These are phyloP conservation scores for Cynocephalus volans DNA, from an alignment of 2,113 vertebrate genomes.

Conservation along the genomic window DNA sequence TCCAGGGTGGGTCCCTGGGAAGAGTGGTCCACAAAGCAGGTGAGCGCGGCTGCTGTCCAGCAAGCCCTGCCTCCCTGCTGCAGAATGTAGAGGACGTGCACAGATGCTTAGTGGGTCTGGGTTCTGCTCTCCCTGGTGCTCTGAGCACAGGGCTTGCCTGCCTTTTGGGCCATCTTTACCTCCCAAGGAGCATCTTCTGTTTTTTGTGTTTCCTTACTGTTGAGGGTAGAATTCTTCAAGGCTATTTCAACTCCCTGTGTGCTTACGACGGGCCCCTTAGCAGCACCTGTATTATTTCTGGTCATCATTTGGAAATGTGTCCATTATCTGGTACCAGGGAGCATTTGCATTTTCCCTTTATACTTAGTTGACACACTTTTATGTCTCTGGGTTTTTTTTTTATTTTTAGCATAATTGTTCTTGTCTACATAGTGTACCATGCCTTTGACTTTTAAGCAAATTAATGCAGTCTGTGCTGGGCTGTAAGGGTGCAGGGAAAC, in stretches of 20 bases:
- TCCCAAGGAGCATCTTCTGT: background rate
- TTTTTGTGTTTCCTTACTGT: background rate
- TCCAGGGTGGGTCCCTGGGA: background rate
- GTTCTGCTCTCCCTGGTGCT: background rate
- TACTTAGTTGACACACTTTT: background rate
- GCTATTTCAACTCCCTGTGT: background rate
- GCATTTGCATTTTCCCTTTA: background rate
- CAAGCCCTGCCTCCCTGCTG: background rate
- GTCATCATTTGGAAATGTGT: background rate
- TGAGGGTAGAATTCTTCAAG: background rate
- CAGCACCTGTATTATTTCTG: background rate
- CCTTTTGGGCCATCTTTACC: background rate
- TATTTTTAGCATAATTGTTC: background rate
- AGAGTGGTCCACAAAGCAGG: background rate
- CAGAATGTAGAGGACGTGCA: background rate
- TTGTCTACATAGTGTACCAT: background rate
- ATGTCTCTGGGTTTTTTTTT: background rate
- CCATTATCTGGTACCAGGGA: background rate
- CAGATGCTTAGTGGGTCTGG: background rate
- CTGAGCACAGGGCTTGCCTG: background rate
- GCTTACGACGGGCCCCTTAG: fast-evolving
- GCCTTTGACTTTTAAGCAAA: background rate
- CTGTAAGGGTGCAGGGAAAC: background rate
- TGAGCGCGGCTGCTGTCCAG: background rate
- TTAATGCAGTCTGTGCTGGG: background rate